These are phyloP conservation scores for Martes flavigula DNA, from an alignment of 2,797 vertebrate genomes.

Conservation along the genomic window DNA sequence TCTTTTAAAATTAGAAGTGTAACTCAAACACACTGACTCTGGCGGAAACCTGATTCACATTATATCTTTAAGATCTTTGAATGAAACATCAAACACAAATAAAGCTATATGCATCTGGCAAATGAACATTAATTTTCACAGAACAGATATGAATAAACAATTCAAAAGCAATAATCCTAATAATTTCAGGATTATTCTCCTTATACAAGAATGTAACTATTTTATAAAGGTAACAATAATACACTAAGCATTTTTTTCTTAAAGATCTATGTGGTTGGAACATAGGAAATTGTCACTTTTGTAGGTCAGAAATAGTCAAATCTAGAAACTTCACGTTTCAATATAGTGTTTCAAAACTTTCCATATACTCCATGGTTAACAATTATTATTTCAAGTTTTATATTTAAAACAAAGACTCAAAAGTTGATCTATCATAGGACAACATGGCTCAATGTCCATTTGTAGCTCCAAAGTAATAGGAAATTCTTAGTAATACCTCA, in stretches of 20 bases:
- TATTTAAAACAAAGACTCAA: neutral
- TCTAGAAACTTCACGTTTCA: neutral
- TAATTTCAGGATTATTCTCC: neutral
- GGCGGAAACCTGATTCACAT: neutral
- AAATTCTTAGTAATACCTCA: constrained; percentile 6
- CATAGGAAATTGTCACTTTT: neutral
- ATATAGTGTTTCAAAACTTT: constrained; percentile 27
- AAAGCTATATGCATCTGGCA: neutral
- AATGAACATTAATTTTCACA: neutral
- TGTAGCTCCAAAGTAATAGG: neutral
- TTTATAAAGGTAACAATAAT: neutral
- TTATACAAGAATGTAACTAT: neutral
- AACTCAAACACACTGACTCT: neutral
- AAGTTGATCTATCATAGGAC: neutral
- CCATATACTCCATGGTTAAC: neutral
- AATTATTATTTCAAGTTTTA: constrained; percentile 2
- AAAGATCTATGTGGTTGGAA: neutral
- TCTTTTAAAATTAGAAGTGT: neutral
- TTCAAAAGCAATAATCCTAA: neutral
- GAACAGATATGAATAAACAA: neutral
- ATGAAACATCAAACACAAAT: constrained; percentile 28
- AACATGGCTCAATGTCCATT: neutral
- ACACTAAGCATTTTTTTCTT: neutral
- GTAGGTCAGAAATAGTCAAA: neutral
- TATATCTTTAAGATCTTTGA: neutral